Evolutionary conservation across 2,797 vertebrate genomes (phyloP), one percentile per base, ranked within the genome.

Genomic region (Champsocephalus esox): DNA sequence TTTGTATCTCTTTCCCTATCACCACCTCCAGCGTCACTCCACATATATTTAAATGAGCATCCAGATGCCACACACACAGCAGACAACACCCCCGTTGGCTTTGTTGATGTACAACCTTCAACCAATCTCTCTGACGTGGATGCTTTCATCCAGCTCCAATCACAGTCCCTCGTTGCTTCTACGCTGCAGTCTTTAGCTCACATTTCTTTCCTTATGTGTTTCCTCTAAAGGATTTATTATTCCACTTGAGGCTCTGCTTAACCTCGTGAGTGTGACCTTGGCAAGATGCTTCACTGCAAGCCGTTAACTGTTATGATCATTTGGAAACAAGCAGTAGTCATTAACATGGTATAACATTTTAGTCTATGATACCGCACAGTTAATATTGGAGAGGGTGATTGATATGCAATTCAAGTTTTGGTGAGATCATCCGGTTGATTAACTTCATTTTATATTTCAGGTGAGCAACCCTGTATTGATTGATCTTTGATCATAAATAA

Each of bases 91-190:
- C 74, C 77, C 50, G 14, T 4, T 49, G 55, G 82, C 67, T 17
- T 4, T 17, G 69, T 69, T 77, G 66, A 83, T 83, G 71, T 44
- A 8, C 49, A 76, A 62, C 80, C 85, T 72, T 86, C 85, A 78
- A 46, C 83, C 82, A 78, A 74, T 74, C 82, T 56, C 72, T 68
- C 57, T 8, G 56, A 81, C 12, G 2, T 12, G n/a, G 70, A 38
- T 75, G 50, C 80, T 84, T 83, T 88, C 86, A 84, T 84, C 80
- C 79, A 21, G 57, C 56, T 82, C 74, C 81, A 81, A 73, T 90
- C 78, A 50, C 54, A 43, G 55, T 51, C 75, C 73, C 71, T 62
- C 2, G 52, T 65, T 64, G 62, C 48, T 14, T 78, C 77, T 38
- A 21, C 24, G 8, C 72, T 49, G 66, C 76, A 45, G 62, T 75